These are phyloP conservation scores for Stegana nigrithorax DNA, from an alignment of 2,888 invertebrate genomes.

Conservation along the genomic window DNA sequence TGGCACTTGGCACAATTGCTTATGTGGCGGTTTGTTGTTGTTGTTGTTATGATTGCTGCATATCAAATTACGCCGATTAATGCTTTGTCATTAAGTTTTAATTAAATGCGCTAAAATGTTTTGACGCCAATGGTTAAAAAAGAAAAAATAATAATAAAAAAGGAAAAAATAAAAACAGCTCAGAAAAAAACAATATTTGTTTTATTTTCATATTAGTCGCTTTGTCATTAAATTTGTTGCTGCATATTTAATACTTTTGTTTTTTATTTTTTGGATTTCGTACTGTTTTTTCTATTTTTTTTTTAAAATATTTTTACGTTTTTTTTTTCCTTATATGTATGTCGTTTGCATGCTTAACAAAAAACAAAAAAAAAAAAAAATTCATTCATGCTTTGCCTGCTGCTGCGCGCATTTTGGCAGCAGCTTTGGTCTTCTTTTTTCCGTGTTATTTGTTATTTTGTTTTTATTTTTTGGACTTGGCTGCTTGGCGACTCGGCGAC, in stretches of 20 bases:
- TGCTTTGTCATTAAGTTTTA: conserved; percentile 54
- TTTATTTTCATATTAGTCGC: neutral
- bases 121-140: conserved; percentile 54
- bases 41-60: too few relatives aligned
- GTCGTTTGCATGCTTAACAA: conserved; percentile 40
- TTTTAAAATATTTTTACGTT: too few relatives aligned
- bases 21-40: too few relatives aligned
- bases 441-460: conserved; percentile 24
- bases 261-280: conserved; percentile 34
- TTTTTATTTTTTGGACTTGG: too few relatives aligned
- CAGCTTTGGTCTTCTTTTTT: too few relatives aligned
- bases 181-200: too few relatives aligned
- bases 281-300: too few relatives aligned
- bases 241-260: neutral
- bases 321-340: too few relatives aligned
- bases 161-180: too few relatives aligned
- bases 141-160: too few relatives aligned
- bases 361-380: conserved; percentile 21
- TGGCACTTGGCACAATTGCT: too few relatives aligned
- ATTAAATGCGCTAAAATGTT: conserved; percentile 53
- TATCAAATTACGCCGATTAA: conserved; percentile 3
- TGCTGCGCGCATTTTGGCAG: conserved; percentile 24
- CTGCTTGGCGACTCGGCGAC: too few relatives aligned
- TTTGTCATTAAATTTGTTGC: neutral
- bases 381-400: conserved; percentile 51